These are phyloP conservation scores for Clitarchus hookeri DNA, from an alignment of 2,888 invertebrate genomes.

Conservation along the genomic window DNA sequence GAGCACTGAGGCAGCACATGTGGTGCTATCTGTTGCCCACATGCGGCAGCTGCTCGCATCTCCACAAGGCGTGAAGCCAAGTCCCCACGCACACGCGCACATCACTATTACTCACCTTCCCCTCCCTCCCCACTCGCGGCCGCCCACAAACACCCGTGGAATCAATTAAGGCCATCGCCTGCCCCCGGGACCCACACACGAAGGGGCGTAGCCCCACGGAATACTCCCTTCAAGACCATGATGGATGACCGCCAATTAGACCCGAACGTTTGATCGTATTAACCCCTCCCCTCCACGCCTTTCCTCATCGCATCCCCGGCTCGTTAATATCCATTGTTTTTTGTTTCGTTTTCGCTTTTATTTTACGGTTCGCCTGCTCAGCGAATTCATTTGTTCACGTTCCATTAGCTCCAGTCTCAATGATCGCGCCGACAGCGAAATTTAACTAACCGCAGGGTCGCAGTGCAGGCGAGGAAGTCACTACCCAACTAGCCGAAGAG, in stretches of 20 bases:
- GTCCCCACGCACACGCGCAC: background rate
- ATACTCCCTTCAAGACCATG: constrained; percentile 7
- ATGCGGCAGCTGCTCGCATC: background rate
- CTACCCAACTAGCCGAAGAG: too few relatives aligned
- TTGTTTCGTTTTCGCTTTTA: background rate
- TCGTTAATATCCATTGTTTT: background rate
- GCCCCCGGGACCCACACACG: constrained; percentile 6
- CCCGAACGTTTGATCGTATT: background rate
- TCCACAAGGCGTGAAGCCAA: background rate
- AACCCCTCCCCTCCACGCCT: background rate
- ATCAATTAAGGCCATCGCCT: constrained; percentile 14
- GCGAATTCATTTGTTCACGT: background rate
- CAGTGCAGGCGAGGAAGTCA: too few relatives aligned
- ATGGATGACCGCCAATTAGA: constrained; percentile 14
- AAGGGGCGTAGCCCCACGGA: background rate
- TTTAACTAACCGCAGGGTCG: background rate
- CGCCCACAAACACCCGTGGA: background rate
- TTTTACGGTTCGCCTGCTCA: background rate
- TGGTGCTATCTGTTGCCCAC: background rate
- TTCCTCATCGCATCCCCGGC: background rate
- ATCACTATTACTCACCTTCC: background rate
- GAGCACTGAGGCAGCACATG: background rate
- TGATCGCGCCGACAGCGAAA: background rate
- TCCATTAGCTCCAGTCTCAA: background rate
- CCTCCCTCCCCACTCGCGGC: background rate